Conservation (phyloP, 2,888 invertebrate genomes). For the Neocrepidodera transversa region DNA sequence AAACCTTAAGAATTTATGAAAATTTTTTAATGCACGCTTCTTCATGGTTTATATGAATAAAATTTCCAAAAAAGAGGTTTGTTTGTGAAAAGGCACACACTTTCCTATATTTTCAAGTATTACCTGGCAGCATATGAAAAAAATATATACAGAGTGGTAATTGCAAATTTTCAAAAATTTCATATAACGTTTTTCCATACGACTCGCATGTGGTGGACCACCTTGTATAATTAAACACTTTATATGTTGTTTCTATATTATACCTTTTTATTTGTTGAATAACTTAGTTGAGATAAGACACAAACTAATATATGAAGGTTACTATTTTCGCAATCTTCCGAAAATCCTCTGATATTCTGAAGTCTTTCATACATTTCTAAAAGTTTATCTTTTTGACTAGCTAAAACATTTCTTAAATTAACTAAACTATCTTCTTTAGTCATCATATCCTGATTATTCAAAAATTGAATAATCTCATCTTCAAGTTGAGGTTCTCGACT, state of each 20-base stretch:
- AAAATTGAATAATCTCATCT: slow-evolving; percentile 63
- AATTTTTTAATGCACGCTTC: neutral
- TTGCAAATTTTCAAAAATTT: no score
- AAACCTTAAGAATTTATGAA: no score
- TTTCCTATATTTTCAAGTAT: no score
- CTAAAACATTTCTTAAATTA: slow-evolving; percentile 64
- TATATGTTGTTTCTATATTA: no score
- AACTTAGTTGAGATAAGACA: slow-evolving; percentile 65
- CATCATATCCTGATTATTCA: slow-evolving; percentile 57
- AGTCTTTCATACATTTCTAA: slow-evolving; percentile 64
- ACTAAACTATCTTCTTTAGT: slow-evolving; percentile 64
- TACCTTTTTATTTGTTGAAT: slow-evolving; percentile 63
- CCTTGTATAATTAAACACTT: no score
- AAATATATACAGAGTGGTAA: no score
- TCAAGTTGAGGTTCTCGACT: slow-evolving; percentile 50
- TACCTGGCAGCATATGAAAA: no score
- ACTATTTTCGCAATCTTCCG: slow-evolving; percentile 71
- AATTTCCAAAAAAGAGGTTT: no score
- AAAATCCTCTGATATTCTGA: slow-evolving; percentile 65
- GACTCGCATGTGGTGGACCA: no score
- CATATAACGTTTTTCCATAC: no score
- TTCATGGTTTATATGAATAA: no score
- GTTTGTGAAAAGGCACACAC: no score
- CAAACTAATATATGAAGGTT: slow-evolving; percentile 69
- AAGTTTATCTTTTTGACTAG: slow-evolving; percentile 64